Percentiles rank a stretch among this genome's conserved stretches.
These are phyloP conservation scores for Aviceda subcristata DNA, from an alignment of 2,113 vertebrate species.

Conservation along the genomic window DNA sequence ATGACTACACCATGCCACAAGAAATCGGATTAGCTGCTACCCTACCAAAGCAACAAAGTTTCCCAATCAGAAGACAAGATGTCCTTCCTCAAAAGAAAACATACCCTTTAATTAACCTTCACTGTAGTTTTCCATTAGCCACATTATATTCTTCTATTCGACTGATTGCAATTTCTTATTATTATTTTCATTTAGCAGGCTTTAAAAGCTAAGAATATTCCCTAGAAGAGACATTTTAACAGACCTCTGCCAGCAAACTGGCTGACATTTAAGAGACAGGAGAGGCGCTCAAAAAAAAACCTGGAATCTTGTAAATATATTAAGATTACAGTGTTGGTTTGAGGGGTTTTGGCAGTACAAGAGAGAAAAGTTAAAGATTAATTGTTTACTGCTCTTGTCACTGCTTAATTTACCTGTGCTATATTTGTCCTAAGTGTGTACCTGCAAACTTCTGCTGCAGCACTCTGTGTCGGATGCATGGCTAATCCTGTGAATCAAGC, in stretches of 20 bases:
- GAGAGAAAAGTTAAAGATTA: not conserved
- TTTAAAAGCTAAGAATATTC: not conserved
- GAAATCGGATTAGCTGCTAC: not conserved
- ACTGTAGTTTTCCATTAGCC: not conserved
- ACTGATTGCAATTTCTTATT: not conserved
- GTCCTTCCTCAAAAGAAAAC: not conserved
- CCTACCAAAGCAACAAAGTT: not conserved
- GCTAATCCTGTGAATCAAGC: not conserved
- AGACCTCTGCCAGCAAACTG: not conserved
- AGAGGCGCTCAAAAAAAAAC: not conserved
- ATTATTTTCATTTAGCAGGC: not conserved
- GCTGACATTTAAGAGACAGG: not conserved
- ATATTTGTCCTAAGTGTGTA: rapidly evolving
- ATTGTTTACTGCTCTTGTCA: not conserved
- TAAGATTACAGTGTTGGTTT: not conserved
- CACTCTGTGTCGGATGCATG: rapidly evolving
- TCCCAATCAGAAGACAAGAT: not conserved
- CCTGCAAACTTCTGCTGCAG: not conserved
- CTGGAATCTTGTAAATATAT: not conserved
- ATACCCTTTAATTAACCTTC: not conserved
- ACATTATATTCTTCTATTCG: not conserved
- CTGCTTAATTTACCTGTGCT: not conserved
- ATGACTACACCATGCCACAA: not conserved
- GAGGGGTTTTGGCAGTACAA: rapidly evolving
- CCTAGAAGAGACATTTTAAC: not conserved